phyloP scores from a whole-genome alignment of 1,140 invertebrate species.

The Neodiprion virginianus region DNA sequence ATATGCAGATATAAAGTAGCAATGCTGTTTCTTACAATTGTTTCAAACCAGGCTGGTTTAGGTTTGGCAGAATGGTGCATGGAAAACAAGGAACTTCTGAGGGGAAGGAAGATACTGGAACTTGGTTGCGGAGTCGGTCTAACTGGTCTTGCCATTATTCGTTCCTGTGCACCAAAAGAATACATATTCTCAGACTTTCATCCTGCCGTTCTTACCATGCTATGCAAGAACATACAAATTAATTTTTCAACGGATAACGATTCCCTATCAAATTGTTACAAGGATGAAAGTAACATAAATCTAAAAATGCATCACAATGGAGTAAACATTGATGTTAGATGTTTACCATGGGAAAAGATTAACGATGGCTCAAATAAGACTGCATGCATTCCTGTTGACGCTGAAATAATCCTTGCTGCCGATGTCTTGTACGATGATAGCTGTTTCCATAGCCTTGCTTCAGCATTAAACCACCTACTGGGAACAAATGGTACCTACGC shows the following conservation, averaged over 20 bases:
- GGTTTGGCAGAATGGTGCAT: slow-evolving; percentile 64
- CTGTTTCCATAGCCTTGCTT: slow-evolving; percentile 53
- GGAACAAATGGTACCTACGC: slow-evolving; percentile 40
- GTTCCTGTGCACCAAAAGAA: slow-evolving; percentile 55
- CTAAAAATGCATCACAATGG: slow-evolving; percentile 32
- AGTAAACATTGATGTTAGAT: slow-evolving; percentile 48
- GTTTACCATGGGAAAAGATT: slow-evolving; percentile 62
- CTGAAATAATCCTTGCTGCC: slow-evolving; percentile 62
- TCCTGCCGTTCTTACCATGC: slow-evolving; percentile 55
- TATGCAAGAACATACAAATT: slow-evolving; percentile 56
- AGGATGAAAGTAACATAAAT: slow-evolving; percentile 20
- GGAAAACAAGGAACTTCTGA: slow-evolving; percentile 50
- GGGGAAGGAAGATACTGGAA: slow-evolving; percentile 62
- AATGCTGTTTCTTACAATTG: not conserved
- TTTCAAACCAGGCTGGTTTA: slow-evolving; percentile 54
- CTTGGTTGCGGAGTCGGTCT: slow-evolving; percentile 67
- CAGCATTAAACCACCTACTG: slow-evolving; percentile 53
- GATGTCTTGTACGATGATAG: slow-evolving; percentile 64
- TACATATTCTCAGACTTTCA: slow-evolving; percentile 66
- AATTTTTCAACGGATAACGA: slow-evolving; percentile 45
- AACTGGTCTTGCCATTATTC: slow-evolving; percentile 58
- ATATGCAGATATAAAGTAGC: too few species aligned
- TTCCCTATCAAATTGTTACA: slow-evolving; percentile 12
- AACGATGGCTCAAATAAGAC: slow-evolving; percentile 30
- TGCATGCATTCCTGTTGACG: slow-evolving; percentile 30